Base-by-base conservation (phyloP, 2,797 vertebrate genomes). In the Craterocephalus amniculus region DNA sequence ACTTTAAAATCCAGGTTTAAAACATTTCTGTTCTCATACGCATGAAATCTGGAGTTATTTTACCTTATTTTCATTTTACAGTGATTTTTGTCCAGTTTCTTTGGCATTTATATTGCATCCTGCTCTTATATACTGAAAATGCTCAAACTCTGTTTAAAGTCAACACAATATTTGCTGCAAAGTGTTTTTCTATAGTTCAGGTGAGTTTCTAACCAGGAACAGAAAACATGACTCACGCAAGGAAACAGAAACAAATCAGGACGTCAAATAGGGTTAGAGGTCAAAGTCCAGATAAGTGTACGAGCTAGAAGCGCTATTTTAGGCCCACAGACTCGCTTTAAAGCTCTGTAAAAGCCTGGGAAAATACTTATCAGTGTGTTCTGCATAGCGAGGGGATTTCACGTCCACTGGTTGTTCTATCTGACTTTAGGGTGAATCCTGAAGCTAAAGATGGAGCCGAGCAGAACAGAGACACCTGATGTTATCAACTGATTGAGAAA, bases 401-500 rank as follows among this genome's bases (percentile, higher is more conserved):
- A 72, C 31, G 81, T 75, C 63, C 70, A 64, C 43, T 70, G 52
- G 26, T 60, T 55, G 54, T 22, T 35, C 2, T 2, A 58, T 79
- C 65, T 22, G 64, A 79, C 65, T 78, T 18, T 54, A n/a, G 48
- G 72, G 67, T 49, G 36, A 27, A 81, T 66, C 71, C 68, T 63
- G 27, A 26, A 4, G 73, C 24, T 49, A 36, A 70, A 73, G 20
- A 65, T 27, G 67, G 70, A 79, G 63, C 43, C 1, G 13, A 83
- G 77, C 80, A 84, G 80, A 86, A 81, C 86, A 74, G 79, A 72
- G 63, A 72, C 63, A 57, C 58, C 70, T 78, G 56, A 75, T 63
- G 73, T 69, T 82, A 80, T 48, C 22, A n/a, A 45, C 18, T 43
- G 40, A 43, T 20, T 43, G 6, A 18, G 7, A 9, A 22, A n/a